A percentile compares a stretch with the other conserved stretches of the same genome.
Evolutionary conservation across 2,797 vertebrate species (phyloP).

Genomic region (Macropus fuliginosus): DNA sequence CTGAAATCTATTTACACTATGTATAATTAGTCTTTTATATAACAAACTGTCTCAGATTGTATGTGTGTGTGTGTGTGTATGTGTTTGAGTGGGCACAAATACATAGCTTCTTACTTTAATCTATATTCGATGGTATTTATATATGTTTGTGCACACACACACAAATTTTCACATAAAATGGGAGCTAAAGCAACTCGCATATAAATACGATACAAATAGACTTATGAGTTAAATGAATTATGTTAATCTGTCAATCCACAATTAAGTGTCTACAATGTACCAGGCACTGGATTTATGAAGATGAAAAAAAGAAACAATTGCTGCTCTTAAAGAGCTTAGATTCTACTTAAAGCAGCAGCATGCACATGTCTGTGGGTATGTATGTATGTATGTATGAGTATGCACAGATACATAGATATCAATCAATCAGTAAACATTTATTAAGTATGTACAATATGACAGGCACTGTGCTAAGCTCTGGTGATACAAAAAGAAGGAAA

Average conservation of each 20-base stretch:
- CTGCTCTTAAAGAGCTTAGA: background rate
- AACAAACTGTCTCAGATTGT: background rate
- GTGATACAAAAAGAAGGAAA: background rate
- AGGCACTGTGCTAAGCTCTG: background rate
- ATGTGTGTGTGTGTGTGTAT: background rate
- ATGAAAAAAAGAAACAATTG: background rate
- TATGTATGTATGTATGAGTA: background rate
- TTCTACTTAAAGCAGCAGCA: background rate
- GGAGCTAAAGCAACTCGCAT: background rate
- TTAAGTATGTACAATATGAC: background rate
- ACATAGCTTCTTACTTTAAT: background rate
- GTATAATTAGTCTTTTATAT: background rate
- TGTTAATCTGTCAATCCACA: background rate
- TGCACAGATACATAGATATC: background rate
- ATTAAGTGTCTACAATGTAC: background rate
- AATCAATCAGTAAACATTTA: background rate
- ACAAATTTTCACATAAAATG: background rate
- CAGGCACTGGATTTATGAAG: background rate
- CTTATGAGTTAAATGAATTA: background rate
- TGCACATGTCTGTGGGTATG: background rate
- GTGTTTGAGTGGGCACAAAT: background rate
- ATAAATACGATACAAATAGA: background rate
- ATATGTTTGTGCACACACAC: background rate
- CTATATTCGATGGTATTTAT: background rate
- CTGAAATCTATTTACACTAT: background rate